These are phyloP conservation scores for Acipenser transmontanus DNA, from an alignment of 2,797 vertebrate genomes.

Conservation along the genomic window DNA sequence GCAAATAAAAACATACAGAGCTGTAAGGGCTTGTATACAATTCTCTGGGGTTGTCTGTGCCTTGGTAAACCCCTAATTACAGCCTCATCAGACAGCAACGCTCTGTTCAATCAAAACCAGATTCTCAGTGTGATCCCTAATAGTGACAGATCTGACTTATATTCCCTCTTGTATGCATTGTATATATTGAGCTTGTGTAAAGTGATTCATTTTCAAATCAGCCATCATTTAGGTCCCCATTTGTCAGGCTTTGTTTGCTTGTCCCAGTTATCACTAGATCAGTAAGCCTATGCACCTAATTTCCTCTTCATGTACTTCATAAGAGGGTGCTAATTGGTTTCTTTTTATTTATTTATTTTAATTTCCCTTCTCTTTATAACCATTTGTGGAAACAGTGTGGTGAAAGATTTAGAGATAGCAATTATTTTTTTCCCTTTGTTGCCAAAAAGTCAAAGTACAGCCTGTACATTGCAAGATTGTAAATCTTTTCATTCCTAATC, in stretches of 20 bases:
- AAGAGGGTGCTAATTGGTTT: background rate
- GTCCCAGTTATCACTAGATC: background rate
- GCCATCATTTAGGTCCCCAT: background rate
- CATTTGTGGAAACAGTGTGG: background rate
- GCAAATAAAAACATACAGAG: no score
- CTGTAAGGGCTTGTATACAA: no score
- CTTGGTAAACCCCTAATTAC: no score
- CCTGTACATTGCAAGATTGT: no score
- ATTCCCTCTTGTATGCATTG: background rate
- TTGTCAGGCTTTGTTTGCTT: background rate
- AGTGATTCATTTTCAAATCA: background rate
- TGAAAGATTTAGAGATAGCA: background rate
- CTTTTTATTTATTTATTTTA: background rate
- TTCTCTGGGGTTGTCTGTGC: no score
- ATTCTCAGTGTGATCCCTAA: no score
- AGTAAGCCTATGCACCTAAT: background rate
- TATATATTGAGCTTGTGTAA: background rate
- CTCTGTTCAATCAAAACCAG: no score
- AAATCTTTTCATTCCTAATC: no score
- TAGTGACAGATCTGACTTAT: no score
- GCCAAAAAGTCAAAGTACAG: background rate
- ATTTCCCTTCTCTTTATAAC: background rate
- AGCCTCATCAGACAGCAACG: no score
- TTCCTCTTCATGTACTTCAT: background rate
- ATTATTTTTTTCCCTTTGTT: conserved; percentile 1